These are phyloP conservation scores for Strigamia crassipes DNA, from an alignment of 2,888 invertebrate species.

Conservation along the genomic window DNA sequence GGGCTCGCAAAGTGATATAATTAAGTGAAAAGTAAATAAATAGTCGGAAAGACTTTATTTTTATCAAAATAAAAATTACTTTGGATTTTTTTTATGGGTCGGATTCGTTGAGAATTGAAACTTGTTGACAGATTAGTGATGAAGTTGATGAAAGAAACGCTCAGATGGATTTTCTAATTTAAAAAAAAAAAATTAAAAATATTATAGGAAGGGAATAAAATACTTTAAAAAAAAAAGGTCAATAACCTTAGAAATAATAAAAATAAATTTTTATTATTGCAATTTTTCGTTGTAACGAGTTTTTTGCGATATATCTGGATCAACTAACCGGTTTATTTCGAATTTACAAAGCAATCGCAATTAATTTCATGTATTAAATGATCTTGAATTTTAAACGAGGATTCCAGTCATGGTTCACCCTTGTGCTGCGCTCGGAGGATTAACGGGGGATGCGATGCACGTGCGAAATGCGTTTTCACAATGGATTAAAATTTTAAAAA, in stretches of 20 bases:
- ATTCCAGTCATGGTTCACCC: too few relatives aligned
- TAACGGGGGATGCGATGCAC: neutral
- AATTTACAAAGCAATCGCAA: too few relatives aligned
- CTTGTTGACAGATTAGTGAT: neutral
- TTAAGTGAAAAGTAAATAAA: neutral
- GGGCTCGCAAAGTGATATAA: neutral
- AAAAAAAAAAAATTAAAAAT: too few relatives aligned
- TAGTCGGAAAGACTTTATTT: neutral
- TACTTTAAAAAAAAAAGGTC: neutral
- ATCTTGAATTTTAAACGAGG: too few relatives aligned
- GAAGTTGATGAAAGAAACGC: slow-evolving; percentile 6
- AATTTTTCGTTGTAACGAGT: too few relatives aligned
- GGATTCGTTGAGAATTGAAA: neutral
- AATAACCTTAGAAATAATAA: neutral
- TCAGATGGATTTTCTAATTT: neutral
- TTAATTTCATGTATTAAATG: neutral
- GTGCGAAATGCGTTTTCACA: neutral
- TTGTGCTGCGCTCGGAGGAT: neutral
- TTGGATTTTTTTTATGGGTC: neutral
- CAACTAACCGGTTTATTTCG: neutral
- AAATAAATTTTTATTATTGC: too few relatives aligned
- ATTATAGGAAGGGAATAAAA: neutral
- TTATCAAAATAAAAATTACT: neutral
- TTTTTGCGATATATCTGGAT: slow-evolving; percentile 18
- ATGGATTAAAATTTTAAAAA: neutral